A percentile compares a stretch with the other conserved stretches of the same genome.
Conservation (phyloP, 2,113 vertebrate genomes). For the Talpa occidentalis region DNA sequence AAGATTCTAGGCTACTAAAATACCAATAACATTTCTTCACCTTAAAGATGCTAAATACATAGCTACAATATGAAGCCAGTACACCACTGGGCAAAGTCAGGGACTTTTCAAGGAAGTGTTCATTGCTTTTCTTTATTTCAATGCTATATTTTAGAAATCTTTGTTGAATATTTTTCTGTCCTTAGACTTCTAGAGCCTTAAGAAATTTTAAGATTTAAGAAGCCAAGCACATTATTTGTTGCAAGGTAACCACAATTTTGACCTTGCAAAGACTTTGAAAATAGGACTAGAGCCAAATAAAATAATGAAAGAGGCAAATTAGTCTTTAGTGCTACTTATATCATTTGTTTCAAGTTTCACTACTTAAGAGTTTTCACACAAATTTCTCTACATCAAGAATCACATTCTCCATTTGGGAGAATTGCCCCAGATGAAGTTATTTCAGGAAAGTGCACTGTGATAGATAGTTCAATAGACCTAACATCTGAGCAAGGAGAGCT, state of each 20-base stretch:
- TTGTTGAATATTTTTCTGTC: not conserved
- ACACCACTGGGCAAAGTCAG: not conserved
- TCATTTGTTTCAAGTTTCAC: constrained; percentile 50
- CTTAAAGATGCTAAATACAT: not conserved
- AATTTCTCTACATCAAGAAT: constrained; percentile 17
- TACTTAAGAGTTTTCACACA: constrained; percentile 19
- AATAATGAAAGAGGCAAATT: constrained; percentile 43
- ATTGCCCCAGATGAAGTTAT: not conserved
- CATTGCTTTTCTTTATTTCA: not conserved
- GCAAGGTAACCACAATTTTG: constrained; percentile 8
- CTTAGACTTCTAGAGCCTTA: not conserved
- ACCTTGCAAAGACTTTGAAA: constrained; percentile 53
- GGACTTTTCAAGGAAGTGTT: not conserved
- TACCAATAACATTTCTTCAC: not conserved
- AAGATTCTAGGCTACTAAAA: constrained; percentile 21
- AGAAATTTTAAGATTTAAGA: not conserved
- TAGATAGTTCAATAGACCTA: not conserved
- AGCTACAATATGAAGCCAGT: constrained; percentile 37
- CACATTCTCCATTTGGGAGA: not conserved
- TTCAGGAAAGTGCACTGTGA: not conserved
- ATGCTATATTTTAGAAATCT: constrained; percentile 19
- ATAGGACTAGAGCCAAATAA: constrained; percentile 33
- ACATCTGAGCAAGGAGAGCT: not conserved
- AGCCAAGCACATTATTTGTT: not conserved
- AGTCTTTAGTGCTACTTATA: constrained; percentile 15